Evolutionary conservation across 1,140 invertebrate species (phyloP).

Genomic region (Chelonus insularis): DNA sequence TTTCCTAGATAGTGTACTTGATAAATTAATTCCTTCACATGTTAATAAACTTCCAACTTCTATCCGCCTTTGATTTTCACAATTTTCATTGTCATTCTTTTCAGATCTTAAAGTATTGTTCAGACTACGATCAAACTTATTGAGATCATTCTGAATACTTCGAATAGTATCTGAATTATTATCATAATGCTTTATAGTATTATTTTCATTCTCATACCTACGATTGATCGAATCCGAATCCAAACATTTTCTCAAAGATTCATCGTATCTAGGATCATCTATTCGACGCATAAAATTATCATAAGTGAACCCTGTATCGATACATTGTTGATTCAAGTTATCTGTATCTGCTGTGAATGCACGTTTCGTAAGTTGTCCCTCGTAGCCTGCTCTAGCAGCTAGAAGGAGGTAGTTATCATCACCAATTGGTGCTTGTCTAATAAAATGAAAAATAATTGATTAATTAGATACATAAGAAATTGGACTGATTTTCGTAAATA

Average conservation of each 20-base stretch:
- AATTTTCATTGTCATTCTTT: slow-evolving; percentile 46
- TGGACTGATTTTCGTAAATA: not conserved
- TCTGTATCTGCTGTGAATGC: slow-evolving; percentile 40
- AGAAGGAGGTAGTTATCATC: slow-evolving; percentile 82
- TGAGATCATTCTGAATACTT: slow-evolving; percentile 54
- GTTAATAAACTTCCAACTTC: slow-evolving; percentile 34
- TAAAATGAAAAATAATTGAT: slow-evolving; percentile 12
- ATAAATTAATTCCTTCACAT: slow-evolving; percentile 42
- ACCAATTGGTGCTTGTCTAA: slow-evolving; percentile 82
- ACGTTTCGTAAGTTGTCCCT: slow-evolving; percentile 49
- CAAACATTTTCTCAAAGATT: slow-evolving; percentile 44
- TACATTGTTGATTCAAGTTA: slow-evolving; percentile 41
- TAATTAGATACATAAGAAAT: slow-evolving; percentile 6
- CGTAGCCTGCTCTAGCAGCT: slow-evolving; percentile 61
- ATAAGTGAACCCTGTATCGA: slow-evolving; percentile 37
- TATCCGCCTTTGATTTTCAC: slow-evolving; percentile 44
- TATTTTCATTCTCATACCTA: slow-evolving; percentile 51
- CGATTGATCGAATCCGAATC: slow-evolving; percentile 47
- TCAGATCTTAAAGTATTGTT: slow-evolving; percentile 50
- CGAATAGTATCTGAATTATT: slow-evolving; percentile 43
- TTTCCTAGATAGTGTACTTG: slow-evolving; percentile 44
- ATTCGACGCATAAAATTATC: slow-evolving; percentile 41
- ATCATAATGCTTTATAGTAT: slow-evolving; percentile 44
- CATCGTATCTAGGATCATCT: slow-evolving; percentile 44
- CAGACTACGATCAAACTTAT: slow-evolving; percentile 50